Base-by-base conservation (phyloP, 2,888 invertebrate species). In the Boloria selene region DNA sequence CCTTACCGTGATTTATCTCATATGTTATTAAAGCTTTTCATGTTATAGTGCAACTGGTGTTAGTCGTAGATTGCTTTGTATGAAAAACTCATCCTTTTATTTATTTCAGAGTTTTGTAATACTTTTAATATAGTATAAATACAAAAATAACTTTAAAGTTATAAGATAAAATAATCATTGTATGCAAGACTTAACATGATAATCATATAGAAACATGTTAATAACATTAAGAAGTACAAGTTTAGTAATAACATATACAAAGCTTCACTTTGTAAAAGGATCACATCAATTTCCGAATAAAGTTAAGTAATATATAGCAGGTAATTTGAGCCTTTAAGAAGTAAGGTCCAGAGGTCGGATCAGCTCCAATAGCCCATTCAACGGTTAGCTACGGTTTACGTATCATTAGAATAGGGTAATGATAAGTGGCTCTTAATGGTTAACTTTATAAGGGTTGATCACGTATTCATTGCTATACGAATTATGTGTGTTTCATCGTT, bases 391-490 rank as follows among this genome's bases (percentile, higher is more conserved):
- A 38, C 10, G 31, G 10, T 10, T 7, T 38, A 38, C 31, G 31
- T 38, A 38, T 38, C 31, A 38, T 38, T 38, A 10, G 72, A 71
- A 73, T 69, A 67, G 69, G 68, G 63, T 68, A 67, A 71, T 67
- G 70, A 71, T 71, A 69, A 70, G 69, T 62, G 60, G 61, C 52
- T 42, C 54, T 64, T 67, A 59, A 61, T 54, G 58, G 54, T 50
- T 56, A 64, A 51, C 62, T 63, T 51, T 65, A 64, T 38, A 64
- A 64, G 59, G 47, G 22, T 59, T 65, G 47, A 61, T 65, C 56
- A 61, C 67, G 70, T 71, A 76, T 76, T 77, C 73, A 73, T 72
- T 70, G 62, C 74, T 74, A 72, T 71, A 45, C 55, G 18, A 18
- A 26, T 7, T 18, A 45, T n/a, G 6, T 51, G n/a, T 51, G 13